Conservation (phyloP, 2,113 vertebrate genomes). For the Hylia prasina region DNA sequence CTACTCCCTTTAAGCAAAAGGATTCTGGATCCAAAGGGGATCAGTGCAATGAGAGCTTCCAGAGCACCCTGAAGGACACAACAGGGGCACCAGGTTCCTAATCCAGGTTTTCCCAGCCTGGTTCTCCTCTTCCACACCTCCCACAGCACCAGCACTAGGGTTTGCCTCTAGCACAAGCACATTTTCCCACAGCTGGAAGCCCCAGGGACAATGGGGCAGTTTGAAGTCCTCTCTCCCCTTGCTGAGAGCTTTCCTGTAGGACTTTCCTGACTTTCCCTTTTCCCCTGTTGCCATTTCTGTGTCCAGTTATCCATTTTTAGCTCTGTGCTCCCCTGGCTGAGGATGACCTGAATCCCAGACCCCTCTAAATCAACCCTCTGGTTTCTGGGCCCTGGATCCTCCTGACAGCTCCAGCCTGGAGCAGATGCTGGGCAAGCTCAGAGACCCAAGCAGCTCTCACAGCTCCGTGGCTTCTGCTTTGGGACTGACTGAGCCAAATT, state of each 20-base stretch:
- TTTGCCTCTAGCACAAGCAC: neutral
- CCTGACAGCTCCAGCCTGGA: neutral
- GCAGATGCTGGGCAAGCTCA: neutral
- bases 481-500: neutral
- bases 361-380: neutral
- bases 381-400: no score
- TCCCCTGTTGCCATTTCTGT: neutral
- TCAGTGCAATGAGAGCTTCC: neutral
- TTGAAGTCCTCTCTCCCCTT: neutral
- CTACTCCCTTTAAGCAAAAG: neutral
- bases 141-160: neutral
- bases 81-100: neutral
- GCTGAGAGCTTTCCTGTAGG: neutral
- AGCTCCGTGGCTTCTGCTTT: neutral
- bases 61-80: neutral
- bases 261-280: neutral
- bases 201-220: neutral
- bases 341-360: neutral
- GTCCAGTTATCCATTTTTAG: neutral
- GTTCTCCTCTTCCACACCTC: neutral
- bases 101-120: neutral
- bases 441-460: neutral
- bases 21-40: neutral
- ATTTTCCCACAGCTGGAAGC: neutral
- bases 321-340: neutral